phyloP scores from a whole-genome alignment of 2,797 vertebrate species.

The Eospalax fontanierii region DNA sequence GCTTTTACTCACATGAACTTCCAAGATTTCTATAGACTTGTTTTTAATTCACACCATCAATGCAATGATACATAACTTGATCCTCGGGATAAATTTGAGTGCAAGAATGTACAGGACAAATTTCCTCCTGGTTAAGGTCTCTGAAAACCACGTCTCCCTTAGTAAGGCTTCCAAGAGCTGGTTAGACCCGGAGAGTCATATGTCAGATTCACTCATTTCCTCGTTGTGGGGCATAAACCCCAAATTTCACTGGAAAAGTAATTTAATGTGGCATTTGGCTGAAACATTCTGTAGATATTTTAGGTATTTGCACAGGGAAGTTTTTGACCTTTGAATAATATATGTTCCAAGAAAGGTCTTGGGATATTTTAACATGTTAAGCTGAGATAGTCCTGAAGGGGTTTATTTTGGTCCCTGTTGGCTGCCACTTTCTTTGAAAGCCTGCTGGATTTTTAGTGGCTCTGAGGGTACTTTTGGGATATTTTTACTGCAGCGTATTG shows the following conservation, averaged over 20 bases:
- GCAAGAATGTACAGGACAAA: not conserved
- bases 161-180: not conserved
- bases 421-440: slow-evolving; percentile 61
- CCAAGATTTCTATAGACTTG: slow-evolving; percentile 2
- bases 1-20: slow-evolving; percentile 17
- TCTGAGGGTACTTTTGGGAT: slow-evolving; percentile 45
- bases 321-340: slow-evolving; percentile 81
- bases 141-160: not conserved
- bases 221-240: slow-evolving; percentile 44
- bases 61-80: not conserved
- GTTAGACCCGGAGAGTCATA: not conserved
- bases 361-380: slow-evolving; percentile 80
- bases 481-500: slow-evolving; percentile 53
- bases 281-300: slow-evolving; percentile 72
- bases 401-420: slow-evolving; percentile 76
- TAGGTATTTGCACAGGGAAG: slow-evolving; percentile 60
- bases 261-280: slow-evolving; percentile 75
- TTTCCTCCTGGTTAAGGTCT: not conserved
- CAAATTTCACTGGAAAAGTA: slow-evolving; percentile 64
- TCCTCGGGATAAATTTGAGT: slow-evolving; percentile 34
- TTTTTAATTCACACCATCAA: slow-evolving; percentile 15
- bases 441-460: slow-evolving; percentile 65
- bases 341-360: slow-evolving; percentile 77
- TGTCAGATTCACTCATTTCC: not conserved
- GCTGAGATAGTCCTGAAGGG: slow-evolving; percentile 49